Evolutionary conservation across 2,888 invertebrate species (phyloP).

Genomic region (Brachypterus glaber): DNA sequence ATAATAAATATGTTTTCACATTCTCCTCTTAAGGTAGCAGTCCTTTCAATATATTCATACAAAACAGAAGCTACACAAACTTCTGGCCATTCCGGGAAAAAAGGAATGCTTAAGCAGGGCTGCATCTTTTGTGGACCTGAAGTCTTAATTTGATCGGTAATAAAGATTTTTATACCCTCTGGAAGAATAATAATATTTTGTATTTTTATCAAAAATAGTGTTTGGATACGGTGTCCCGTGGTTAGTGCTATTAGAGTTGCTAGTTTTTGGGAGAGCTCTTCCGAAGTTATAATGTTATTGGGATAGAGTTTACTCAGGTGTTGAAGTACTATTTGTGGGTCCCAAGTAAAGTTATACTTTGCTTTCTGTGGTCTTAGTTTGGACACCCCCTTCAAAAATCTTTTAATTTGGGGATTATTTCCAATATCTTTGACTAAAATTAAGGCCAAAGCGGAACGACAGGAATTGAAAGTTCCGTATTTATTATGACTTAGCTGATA

Average conservation of each 20-base stretch:
- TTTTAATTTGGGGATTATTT: conserved; percentile 16
- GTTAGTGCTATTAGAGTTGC: conserved; percentile 21
- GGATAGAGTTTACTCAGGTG: conserved; percentile 13
- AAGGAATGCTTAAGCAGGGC: conserved; percentile 14
- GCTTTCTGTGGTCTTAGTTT: conserved; percentile 20
- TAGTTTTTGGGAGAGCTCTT: conserved; percentile 20
- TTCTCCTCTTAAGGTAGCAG: conserved; percentile 1
- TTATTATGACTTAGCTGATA: conserved; percentile 6
- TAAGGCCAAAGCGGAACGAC: conserved; percentile 24
- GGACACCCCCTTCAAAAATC: conserved; percentile 23
- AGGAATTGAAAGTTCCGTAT: conserved; percentile 23
- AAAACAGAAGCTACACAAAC: conserved; percentile 17
- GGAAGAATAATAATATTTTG: conserved; percentile 10
- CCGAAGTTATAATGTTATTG: conserved; percentile 8
- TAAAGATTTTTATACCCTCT: background rate
- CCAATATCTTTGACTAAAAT: conserved; percentile 17
- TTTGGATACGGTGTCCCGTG: conserved; percentile 17
- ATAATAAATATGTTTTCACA: conserved; percentile 10
- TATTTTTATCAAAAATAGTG: too few relatives aligned
- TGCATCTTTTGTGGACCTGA: too few relatives aligned
- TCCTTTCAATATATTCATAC: conserved; percentile 13
- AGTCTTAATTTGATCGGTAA: too few relatives aligned
- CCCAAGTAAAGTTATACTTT: conserved; percentile 26
- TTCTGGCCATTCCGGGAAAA: conserved; percentile 14
- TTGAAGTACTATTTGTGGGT: conserved; percentile 19